Conservation (phyloP, 2,888 invertebrate genomes). For the Hipparchia sbordonii region DNA sequence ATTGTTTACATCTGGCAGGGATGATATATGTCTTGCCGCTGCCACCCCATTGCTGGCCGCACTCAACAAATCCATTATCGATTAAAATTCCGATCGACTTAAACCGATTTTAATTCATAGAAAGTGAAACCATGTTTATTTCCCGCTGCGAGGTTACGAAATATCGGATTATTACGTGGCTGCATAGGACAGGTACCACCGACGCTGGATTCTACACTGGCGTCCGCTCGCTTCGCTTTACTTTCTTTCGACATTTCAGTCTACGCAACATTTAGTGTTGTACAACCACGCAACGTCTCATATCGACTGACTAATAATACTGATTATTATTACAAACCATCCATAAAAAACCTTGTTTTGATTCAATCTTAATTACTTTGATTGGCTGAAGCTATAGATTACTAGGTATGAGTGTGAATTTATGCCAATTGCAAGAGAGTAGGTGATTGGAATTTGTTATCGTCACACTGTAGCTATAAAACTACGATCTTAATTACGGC, state of each 20-base stretch:
- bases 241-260: slow-evolving; percentile 78
- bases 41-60: slow-evolving; percentile 58
- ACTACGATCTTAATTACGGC: too few relatives aligned
- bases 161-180: slow-evolving; percentile 6
- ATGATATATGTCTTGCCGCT: slow-evolving; percentile 62
- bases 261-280: slow-evolving; percentile 64
- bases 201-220: slow-evolving; percentile 40
- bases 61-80: slow-evolving; percentile 63
- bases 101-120: slow-evolving; percentile 25
- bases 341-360: too few relatives aligned
- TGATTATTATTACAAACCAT: too few relatives aligned
- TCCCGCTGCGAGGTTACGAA: slow-evolving; percentile 18
- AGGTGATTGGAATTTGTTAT: too few relatives aligned
- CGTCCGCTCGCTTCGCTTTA: slow-evolving; percentile 62
- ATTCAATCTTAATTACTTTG: too few relatives aligned
- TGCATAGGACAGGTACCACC: slow-evolving; percentile 29
- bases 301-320: slow-evolving; percentile 26
- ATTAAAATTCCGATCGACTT: slow-evolving; percentile 7
- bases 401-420: too few relatives aligned
- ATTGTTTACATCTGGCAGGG: slow-evolving; percentile 54
- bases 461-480: too few relatives aligned
- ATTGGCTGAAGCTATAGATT: too few relatives aligned
- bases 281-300: slow-evolving; percentile 37
- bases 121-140: slow-evolving; percentile 26
- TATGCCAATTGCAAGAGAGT: too few relatives aligned